Conservation (phyloP, 35 echinoderm and acorn worm genomes). For the Ptychodera flava region DNA sequence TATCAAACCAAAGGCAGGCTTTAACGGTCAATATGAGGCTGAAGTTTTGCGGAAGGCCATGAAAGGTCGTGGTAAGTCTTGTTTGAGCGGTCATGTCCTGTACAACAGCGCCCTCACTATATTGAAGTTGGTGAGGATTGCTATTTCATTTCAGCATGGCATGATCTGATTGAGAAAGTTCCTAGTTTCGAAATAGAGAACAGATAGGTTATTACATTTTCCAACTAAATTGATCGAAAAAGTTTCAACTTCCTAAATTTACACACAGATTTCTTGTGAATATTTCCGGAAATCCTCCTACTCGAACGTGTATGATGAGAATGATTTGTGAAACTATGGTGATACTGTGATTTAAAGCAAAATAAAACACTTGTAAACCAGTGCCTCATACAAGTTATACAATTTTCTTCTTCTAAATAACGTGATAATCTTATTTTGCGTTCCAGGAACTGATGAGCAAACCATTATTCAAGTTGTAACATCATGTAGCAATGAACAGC, state of each 20-base stretch:
- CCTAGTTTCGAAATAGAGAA: neutral
- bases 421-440: slow-evolving; percentile 4
- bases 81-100: neutral
- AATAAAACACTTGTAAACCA: neutral
- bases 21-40: slow-evolving; percentile 81
- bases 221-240: neutral
- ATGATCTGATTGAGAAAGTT: too few relatives aligned
- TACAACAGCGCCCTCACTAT: neutral
- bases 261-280: neutral
- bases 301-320: neutral
- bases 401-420: neutral
- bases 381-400: neutral
- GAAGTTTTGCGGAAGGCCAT: slow-evolving; percentile 91
- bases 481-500: slow-evolving; percentile 56
- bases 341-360: neutral
- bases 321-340: neutral
- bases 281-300: neutral
- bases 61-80: slow-evolving; percentile 80
- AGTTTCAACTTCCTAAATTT: neutral
- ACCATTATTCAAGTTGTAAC: slow-evolving; percentile 71
- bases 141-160: too few relatives aligned
- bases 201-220: neutral
- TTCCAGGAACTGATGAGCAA: slow-evolving; percentile 79
- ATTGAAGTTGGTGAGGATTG: too few relatives aligned
- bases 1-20: slow-evolving; percentile 70